Conservation (phyloP, 2,797 vertebrate genomes). For the Macropus fuliginosus region DNA sequence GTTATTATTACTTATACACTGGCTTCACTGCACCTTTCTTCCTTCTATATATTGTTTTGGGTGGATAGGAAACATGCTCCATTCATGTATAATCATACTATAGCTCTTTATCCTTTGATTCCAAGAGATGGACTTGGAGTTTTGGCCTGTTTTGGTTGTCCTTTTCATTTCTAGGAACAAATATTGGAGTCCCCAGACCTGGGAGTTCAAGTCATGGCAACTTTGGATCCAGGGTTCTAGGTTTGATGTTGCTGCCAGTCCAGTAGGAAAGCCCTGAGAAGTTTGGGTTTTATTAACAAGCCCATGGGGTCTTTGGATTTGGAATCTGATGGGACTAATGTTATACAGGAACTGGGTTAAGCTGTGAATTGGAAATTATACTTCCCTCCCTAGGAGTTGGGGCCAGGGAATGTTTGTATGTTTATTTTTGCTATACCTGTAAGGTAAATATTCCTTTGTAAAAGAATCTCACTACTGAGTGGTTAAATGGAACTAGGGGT, state of each 20-base stretch:
- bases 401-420: not conserved
- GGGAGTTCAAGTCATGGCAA: not conserved
- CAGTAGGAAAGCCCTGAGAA: not conserved
- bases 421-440: not conserved
- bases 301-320: not conserved
- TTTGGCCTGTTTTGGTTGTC: not conserved
- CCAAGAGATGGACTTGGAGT: not conserved
- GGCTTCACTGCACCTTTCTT: not conserved
- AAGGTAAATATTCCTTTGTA: not conserved
- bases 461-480: not conserved
- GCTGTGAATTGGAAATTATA: not conserved
- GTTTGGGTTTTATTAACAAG: not conserved
- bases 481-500: not conserved
- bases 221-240: not conserved
- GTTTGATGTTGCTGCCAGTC: not conserved
- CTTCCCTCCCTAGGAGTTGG: not conserved
- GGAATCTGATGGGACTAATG: not conserved
- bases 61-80: not conserved
- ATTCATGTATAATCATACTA: not conserved
- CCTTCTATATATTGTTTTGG: not conserved
- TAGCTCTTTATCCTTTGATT: not conserved
- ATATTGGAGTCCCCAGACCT: not conserved
- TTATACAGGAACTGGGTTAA: not conserved
- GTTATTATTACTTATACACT: not conserved
- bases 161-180: not conserved